These are phyloP conservation scores for Platichthys flesus DNA, from an alignment of 2,113 vertebrate genomes.

Conservation along the genomic window DNA sequence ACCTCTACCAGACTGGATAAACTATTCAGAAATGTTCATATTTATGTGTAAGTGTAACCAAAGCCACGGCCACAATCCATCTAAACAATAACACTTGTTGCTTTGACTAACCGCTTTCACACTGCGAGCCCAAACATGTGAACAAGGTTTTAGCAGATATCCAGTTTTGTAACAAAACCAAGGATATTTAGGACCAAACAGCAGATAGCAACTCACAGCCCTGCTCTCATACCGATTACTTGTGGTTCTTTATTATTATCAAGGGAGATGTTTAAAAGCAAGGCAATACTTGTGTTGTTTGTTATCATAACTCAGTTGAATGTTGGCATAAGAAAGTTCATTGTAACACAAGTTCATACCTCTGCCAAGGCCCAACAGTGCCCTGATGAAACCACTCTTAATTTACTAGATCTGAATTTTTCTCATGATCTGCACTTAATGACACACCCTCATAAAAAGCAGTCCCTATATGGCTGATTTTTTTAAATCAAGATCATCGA, in stretches of 20 bases:
- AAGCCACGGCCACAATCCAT: constrained; percentile 21
- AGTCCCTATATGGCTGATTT: too few species aligned
- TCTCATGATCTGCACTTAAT: too few species aligned
- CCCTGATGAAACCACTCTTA: too few species aligned
- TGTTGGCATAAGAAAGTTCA: not conserved
- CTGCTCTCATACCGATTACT: not conserved
- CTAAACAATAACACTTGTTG: constrained; percentile 28
- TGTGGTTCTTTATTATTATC: not conserved
- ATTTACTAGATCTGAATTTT: too few species aligned
- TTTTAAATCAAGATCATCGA: too few species aligned
- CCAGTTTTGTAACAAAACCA: constrained; percentile 11
- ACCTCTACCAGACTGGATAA: not conserved
- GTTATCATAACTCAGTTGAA: not conserved
- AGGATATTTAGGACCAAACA: constrained; percentile 25
- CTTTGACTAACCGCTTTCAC: constrained; percentile 32
- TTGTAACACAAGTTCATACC: not conserved
- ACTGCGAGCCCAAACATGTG: constrained; percentile 33
- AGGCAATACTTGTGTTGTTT: not conserved
- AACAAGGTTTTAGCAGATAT: constrained; percentile 27
- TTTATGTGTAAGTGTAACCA: not conserved
- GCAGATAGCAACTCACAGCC: not conserved
- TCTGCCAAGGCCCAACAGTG: too few species aligned
- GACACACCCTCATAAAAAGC: too few species aligned
- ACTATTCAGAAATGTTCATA: not conserved
- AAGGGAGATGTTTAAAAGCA: not conserved